phyloP scores from a whole-genome alignment of 1,140 invertebrate genomes.

The Heliothis virescens region DNA sequence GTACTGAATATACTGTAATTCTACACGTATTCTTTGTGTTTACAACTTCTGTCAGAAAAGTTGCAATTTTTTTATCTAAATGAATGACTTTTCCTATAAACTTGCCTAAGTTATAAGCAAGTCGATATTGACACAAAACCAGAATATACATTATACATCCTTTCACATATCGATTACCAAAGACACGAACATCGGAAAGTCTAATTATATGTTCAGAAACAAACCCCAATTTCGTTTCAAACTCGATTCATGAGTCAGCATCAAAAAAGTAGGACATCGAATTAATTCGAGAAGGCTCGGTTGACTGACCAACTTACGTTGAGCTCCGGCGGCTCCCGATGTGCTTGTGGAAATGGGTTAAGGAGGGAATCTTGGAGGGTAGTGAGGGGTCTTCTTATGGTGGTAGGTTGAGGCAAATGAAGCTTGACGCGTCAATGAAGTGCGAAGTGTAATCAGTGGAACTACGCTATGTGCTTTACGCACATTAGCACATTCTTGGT shows the following conservation, averaged over 20 bases:
- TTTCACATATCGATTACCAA: neutral
- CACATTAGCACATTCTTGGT: constrained; percentile 54
- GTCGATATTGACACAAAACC: neutral
- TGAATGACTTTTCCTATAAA: no score
- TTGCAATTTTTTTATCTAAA: no score
- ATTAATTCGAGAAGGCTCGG: constrained; percentile 60
- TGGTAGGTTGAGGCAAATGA: constrained; percentile 56
- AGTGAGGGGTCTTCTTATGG: constrained; percentile 34
- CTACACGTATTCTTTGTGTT: no score
- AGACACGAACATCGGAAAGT: constrained; percentile 42
- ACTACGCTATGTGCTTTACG: constrained; percentile 51
- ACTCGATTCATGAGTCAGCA: constrained; percentile 58
- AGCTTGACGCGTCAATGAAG: constrained; percentile 62
- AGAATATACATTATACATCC: neutral
- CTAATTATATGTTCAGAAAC: constrained; percentile 53
- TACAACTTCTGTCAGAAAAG: no score
- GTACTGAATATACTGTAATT: no score
- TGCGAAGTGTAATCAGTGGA: constrained; percentile 59
- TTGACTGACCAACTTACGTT: constrained; percentile 23
- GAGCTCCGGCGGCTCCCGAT: constrained; percentile 29
- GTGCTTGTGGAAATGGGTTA: neutral
- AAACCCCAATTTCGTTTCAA: constrained; percentile 52
- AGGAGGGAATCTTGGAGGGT: neutral
- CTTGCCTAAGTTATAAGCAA: no score
- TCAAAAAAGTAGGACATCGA: constrained; percentile 60